Conservation (phyloP, 2,888 invertebrate species). For the Incurvaria masculella region DNA sequence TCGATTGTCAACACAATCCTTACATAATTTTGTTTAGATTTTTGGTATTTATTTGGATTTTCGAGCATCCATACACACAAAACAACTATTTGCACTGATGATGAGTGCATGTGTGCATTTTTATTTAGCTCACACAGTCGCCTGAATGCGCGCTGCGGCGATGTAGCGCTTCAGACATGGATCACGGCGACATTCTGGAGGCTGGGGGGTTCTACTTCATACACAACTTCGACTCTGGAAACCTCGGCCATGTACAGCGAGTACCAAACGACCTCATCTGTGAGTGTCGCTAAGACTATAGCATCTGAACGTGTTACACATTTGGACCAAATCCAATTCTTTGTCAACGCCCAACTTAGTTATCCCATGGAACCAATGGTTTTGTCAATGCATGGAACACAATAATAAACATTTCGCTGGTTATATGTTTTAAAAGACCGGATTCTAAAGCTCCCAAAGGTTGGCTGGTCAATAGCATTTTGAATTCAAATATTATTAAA, state of each 20-base stretch:
- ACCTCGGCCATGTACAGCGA: slow-evolving; percentile 78
- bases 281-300: slow-evolving; percentile 27
- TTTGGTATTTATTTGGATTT: not conserved
- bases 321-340: not conserved
- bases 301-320: not conserved
- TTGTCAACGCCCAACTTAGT: too few relatives aligned
- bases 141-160: not conserved
- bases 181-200: slow-evolving; percentile 50
- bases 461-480: too few relatives aligned
- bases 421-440: too few relatives aligned
- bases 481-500: too few relatives aligned
- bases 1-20: slow-evolving; percentile 60
- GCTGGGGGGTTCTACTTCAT: slow-evolving; percentile 78
- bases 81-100: not conserved
- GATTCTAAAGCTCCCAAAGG: too few relatives aligned
- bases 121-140: not conserved
- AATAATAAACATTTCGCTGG: too few relatives aligned
- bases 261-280: slow-evolving; percentile 59
- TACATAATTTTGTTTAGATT: slow-evolving; percentile 56
- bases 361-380: too few relatives aligned
- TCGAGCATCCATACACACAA: not conserved
- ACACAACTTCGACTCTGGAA: slow-evolving; percentile 89
- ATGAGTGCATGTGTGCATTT: not conserved
- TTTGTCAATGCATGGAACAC: too few relatives aligned
- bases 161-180: slow-evolving; percentile 25